Percentiles rank a stretch among this genome's conserved stretches.
These are phyloP conservation scores for Ataeniobius toweri DNA, from an alignment of 2,797 vertebrate genomes.

Conservation along the genomic window DNA sequence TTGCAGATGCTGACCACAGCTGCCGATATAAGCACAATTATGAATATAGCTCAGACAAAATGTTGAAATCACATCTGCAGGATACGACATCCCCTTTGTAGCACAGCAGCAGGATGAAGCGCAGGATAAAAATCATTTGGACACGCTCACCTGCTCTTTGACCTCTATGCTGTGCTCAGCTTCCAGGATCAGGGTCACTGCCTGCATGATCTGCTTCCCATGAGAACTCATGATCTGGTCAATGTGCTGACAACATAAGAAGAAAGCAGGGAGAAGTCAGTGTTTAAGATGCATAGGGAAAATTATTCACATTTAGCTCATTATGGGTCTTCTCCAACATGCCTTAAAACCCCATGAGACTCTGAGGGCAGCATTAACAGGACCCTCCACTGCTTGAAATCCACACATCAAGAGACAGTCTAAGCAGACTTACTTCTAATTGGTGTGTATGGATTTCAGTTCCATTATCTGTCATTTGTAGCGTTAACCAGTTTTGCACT, in stretches of 20 bases:
- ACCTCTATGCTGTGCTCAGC: constrained; percentile 96
- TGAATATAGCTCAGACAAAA: neutral
- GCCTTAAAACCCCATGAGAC: neutral
- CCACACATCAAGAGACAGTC: neutral
- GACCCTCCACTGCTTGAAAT: neutral
- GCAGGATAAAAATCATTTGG: neutral
- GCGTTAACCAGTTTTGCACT: neutral
- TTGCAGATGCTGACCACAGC: neutral
- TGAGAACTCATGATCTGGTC: constrained; percentile 99
- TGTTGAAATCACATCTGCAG: neutral
- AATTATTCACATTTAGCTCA: constrained; percentile 9
- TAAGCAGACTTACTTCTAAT: neutral
- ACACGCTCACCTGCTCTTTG: constrained; percentile 91
- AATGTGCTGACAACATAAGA: constrained; percentile 86
- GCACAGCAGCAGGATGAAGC: neutral
- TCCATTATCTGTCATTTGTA: neutral
- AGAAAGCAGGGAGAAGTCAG: neutral
- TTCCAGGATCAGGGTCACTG: constrained; percentile 96
- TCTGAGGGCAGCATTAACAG: neutral
- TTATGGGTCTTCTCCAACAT: neutral
- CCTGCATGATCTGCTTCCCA: constrained; percentile 99
- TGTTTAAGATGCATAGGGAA: neutral
- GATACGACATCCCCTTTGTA: constrained; percentile 7
- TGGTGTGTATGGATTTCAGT: neutral
- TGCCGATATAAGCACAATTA: neutral